These are phyloP conservation scores for Microctenopoma steveboyesi DNA, from an alignment of 2,797 vertebrate species.

Conservation along the genomic window DNA sequence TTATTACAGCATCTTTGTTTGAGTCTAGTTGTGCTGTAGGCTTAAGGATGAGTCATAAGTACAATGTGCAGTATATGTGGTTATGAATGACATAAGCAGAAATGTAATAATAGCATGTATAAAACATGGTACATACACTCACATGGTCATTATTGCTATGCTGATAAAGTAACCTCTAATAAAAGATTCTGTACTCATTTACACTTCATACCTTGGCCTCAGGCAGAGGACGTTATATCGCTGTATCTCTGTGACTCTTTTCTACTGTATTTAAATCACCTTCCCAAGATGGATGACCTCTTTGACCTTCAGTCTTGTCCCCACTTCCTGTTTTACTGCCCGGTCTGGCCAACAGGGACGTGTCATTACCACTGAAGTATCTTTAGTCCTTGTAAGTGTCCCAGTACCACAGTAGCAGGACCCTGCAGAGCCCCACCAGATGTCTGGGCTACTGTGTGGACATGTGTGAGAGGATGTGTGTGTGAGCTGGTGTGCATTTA, in stretches of 20 bases:
- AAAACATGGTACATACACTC: no score
- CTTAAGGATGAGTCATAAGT: no score
- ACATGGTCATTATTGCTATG: no score
- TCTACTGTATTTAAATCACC: conserved; percentile 77
- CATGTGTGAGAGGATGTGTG: conserved; percentile 46
- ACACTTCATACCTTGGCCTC: conserved; percentile 33
- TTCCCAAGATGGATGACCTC: conserved; percentile 70
- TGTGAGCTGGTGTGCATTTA: conserved; percentile 34
- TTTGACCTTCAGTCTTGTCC: conserved; percentile 64
- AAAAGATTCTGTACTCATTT: background rate
- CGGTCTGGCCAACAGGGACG: conserved; percentile 69
- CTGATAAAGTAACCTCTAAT: background rate
- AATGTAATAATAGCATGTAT: no score
- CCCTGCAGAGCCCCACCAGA: conserved; percentile 74
- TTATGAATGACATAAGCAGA: no score
- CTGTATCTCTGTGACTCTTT: conserved; percentile 41
- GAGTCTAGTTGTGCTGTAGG: no score
- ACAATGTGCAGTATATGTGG: no score
- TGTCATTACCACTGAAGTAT: conserved; percentile 80
- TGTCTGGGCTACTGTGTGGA: conserved; percentile 67
- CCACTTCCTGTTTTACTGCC: conserved; percentile 71
- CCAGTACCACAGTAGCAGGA: conserved; percentile 65
- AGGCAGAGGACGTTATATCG: conserved; percentile 37
- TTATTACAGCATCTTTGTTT: no score
- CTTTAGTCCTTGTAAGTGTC: conserved; percentile 76